A percentile compares a stretch with the other conserved stretches of the same genome.
Evolutionary conservation across 2,797 vertebrate species (phyloP).

Genomic region (Neopelma chrysocephalum): DNA sequence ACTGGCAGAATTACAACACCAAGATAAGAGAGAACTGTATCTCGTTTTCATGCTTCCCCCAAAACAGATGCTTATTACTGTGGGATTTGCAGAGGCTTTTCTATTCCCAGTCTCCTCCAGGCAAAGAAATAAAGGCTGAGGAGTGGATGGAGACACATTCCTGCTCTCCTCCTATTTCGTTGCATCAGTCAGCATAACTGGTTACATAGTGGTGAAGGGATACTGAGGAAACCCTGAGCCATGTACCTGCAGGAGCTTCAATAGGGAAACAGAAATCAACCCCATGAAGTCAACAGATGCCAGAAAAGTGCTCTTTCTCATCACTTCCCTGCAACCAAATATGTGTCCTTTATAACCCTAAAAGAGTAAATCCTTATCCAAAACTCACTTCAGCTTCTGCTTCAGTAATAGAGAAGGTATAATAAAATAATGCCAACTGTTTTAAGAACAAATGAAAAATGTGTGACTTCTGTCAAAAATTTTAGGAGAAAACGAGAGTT

Average conservation of each 20-base stretch:
- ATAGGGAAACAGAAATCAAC: background rate
- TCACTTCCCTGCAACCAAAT: background rate
- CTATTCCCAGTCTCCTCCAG: background rate
- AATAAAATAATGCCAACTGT: background rate
- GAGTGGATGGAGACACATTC: background rate
- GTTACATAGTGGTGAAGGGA: fast-evolving
- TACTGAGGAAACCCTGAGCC: background rate
- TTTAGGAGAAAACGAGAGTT: background rate
- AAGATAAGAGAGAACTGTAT: background rate
- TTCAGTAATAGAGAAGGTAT: background rate
- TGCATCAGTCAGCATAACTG: background rate
- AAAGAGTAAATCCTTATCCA: background rate
- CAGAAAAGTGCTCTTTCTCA: background rate
- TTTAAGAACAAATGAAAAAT: background rate
- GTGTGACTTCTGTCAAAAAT: background rate
- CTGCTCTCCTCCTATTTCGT: background rate
- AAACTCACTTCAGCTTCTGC: background rate
- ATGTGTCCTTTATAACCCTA: background rate
- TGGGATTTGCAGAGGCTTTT: background rate
- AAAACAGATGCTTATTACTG: background rate
- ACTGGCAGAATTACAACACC: background rate
- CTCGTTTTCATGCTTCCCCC: background rate
- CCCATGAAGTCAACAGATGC: background rate
- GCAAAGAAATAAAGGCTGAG: background rate
- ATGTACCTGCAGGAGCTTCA: background rate